A percentile compares a stretch with the other conserved stretches of the same genome.
Conservation (phyloP, 2,888 invertebrate genomes). For the Volucella bombylans region DNA sequence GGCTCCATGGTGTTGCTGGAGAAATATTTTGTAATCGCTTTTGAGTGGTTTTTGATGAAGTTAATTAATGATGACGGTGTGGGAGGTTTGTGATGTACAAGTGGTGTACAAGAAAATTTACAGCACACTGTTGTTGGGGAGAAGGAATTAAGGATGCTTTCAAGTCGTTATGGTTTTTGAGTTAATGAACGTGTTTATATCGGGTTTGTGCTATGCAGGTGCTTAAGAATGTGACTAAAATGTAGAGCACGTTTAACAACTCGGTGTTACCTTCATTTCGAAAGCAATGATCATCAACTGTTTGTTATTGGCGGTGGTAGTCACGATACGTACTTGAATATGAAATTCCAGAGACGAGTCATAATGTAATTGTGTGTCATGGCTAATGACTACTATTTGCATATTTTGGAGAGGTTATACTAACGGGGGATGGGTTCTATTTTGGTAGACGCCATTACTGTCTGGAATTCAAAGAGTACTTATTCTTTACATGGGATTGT, state of each 20-base stretch:
- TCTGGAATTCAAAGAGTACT: no score
- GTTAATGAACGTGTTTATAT: constrained; percentile 42
- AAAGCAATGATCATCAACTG: no score
- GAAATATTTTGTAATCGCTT: constrained; percentile 70
- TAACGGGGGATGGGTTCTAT: no score
- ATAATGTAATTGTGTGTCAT: no score
- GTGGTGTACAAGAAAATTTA: neutral
- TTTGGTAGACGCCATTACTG: no score
- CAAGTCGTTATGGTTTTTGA: constrained; percentile 37
- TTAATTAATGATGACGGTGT: constrained; percentile 66
- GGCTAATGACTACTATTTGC: no score
- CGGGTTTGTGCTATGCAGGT: constrained; percentile 7
- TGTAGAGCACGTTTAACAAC: neutral
- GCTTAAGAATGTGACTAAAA: neutral
- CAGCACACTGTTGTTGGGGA: constrained; percentile 12
- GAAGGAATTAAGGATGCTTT: constrained; percentile 42
- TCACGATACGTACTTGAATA: no score
- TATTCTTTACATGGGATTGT: no score
- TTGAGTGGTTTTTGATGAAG: constrained; percentile 70
- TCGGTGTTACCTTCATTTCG: neutral
- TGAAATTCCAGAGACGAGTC: no score
- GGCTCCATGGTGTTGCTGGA: constrained; percentile 55
- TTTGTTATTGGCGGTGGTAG: no score
- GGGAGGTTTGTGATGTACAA: neutral
- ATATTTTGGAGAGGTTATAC: no score